Conservation (phyloP, 1,140 invertebrate species). For the Lasioglossum baleicum region DNA sequence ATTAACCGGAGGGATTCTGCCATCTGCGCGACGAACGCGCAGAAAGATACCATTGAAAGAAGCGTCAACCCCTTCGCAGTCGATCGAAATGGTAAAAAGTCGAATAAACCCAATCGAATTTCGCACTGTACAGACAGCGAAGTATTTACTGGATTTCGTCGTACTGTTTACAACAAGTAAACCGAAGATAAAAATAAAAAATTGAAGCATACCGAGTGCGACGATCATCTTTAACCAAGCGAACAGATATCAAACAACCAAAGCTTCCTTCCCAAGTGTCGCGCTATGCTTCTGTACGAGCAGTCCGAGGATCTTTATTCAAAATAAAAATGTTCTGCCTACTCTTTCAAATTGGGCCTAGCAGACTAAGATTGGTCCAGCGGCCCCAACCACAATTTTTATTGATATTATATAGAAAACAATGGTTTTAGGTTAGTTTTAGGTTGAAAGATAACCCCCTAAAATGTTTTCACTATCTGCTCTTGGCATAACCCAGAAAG, state of each 20-base stretch:
- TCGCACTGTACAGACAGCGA: neutral
- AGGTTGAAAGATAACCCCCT: too few relatives aligned
- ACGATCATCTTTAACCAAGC: neutral
- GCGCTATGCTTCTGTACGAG: too few relatives aligned
- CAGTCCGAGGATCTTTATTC: too few relatives aligned
- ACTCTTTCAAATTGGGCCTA: too few relatives aligned
- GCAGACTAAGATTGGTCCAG: too few relatives aligned
- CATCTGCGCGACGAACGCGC: neutral
- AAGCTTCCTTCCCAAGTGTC: too few relatives aligned
- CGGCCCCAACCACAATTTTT: too few relatives aligned
- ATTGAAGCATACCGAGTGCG: neutral
- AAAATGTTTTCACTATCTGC: too few relatives aligned
- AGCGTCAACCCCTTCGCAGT: slow-evolving; percentile 4
- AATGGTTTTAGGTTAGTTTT: too few relatives aligned
- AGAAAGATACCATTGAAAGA: slow-evolving; percentile 8
- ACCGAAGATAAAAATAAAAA: neutral
- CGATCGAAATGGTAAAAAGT: neutral
- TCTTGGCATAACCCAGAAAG: too few relatives aligned
- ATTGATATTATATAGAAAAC: too few relatives aligned
- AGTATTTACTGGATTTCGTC: neutral
- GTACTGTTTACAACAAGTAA: neutral
- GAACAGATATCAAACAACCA: neutral
- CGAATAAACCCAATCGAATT: neutral
- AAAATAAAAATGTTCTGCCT: too few relatives aligned
- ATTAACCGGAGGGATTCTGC: neutral